Conservation (phyloP, 2,113 vertebrate species). For the Chaenogobius annularis region DNA sequence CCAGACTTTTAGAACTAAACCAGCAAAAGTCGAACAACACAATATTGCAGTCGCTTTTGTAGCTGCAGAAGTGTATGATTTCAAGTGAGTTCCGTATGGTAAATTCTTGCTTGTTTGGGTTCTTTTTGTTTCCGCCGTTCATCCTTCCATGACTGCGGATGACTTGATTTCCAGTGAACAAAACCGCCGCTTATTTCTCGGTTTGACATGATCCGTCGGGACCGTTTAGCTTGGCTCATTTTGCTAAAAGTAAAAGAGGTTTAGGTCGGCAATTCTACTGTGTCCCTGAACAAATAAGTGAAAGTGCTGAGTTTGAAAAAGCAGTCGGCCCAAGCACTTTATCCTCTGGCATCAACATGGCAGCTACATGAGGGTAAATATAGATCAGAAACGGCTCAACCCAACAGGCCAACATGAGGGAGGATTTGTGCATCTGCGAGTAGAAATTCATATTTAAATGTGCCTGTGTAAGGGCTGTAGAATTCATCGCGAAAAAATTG, state of each 20-base stretch:
- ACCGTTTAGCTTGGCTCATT: conserved; percentile 46
- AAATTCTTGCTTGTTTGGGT: not conserved
- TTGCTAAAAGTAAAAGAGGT: conserved; percentile 62
- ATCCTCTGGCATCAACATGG: conserved; percentile 54
- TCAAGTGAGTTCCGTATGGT: not conserved
- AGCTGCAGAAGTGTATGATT: not conserved
- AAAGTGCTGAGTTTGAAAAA: conserved; percentile 58
- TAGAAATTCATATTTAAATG: not conserved
- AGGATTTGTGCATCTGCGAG: not conserved
- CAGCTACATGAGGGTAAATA: conserved; percentile 39
- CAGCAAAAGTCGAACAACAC: too few relatives aligned
- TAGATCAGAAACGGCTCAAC: conserved; percentile 15
- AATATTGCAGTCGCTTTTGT: too few relatives aligned
- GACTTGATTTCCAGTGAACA: conserved; percentile 22
- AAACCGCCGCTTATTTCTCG: conserved; percentile 25
- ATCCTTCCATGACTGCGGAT: not conserved
- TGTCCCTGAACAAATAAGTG: conserved; percentile 65
- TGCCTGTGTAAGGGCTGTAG: not conserved
- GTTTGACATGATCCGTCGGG: conserved; percentile 53
- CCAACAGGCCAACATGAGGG: not conserved
- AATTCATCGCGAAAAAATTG: too few relatives aligned
- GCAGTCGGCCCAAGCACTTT: conserved; percentile 47
- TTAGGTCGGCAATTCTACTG: conserved; percentile 55
- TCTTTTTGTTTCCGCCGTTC: not conserved
- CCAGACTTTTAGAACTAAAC: too few relatives aligned